phyloP scores from a whole-genome alignment of 2,797 vertebrate genomes.

The Podarcis lilfordi region DNA sequence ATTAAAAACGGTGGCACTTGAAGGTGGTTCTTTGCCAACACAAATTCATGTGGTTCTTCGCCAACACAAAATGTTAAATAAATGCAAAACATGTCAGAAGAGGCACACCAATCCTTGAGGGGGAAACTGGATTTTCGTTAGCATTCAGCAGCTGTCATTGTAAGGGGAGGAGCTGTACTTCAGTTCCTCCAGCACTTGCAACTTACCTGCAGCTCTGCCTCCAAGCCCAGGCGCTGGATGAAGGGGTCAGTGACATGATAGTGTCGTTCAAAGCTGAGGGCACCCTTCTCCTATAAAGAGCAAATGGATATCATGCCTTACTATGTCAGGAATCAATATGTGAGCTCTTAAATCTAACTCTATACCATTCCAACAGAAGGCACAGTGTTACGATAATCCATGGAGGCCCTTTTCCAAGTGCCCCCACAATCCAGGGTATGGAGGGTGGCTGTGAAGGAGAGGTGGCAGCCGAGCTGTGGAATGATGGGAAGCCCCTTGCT shows the following conservation, averaged over 20 bases:
- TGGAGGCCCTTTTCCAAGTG: background rate
- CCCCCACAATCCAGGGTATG: too few relatives aligned
- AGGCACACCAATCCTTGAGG: background rate
- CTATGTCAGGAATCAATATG: too few relatives aligned
- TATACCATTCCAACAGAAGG: too few relatives aligned
- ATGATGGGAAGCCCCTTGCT: too few relatives aligned
- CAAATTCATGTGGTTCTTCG: background rate
- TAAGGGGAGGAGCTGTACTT: fast-evolving
- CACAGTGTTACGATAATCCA: too few relatives aligned
- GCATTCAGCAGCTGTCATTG: fast-evolving
- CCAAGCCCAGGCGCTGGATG: conserved; percentile 94
- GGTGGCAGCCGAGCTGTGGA: background rate
- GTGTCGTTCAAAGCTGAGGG: conserved; percentile 89
- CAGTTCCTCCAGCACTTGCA: background rate
- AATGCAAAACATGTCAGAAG: background rate
- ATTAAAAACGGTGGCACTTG: background rate
- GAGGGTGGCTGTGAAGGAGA: background rate
- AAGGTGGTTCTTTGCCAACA: background rate
- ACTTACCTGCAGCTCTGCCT: conserved; percentile 94
- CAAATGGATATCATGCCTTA: background rate
- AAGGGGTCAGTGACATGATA: conserved; percentile 97
- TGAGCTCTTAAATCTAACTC: too few relatives aligned
- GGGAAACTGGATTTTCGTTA: background rate
- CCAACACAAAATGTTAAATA: background rate
- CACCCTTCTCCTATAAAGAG: conserved; percentile 86